phyloP scores from a whole-genome alignment of 2,113 vertebrate species.

The Toxostoma redivivum region DNA sequence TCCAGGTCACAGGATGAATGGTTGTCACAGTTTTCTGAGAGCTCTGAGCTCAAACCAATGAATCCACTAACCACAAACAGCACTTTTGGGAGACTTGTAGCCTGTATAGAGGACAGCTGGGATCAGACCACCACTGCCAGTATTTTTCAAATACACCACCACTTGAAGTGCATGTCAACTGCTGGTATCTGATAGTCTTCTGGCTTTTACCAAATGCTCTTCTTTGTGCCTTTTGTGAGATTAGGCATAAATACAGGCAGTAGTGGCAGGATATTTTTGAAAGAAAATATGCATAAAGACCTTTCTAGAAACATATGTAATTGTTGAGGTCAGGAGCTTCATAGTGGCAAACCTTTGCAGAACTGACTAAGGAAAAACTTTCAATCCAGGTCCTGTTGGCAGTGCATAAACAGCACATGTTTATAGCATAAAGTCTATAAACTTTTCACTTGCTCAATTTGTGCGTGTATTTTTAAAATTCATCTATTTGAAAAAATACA shows the following conservation, averaged over 20 bases:
- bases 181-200: neutral
- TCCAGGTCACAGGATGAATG: neutral
- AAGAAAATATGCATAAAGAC: neutral
- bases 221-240: neutral
- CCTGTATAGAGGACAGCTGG: neutral
- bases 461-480: neutral
- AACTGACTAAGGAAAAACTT: neutral
- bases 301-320: neutral
- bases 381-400: neutral
- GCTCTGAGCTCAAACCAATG: neutral
- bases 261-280: neutral
- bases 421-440: neutral
- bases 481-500: slow-evolving; percentile 31
- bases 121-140: neutral
- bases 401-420: neutral
- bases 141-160: neutral
- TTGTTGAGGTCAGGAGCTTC: neutral
- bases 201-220: neutral
- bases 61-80: neutral
- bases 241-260: neutral
- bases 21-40: neutral
- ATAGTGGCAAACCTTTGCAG: neutral
- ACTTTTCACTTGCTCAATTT: neutral
- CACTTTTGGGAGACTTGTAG: neutral
- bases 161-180: neutral